A percentile compares a stretch with the other conserved stretches of the same genome.
Evolutionary conservation across 1,140 invertebrate species (phyloP).

Genomic region (Bombus superbus): DNA sequence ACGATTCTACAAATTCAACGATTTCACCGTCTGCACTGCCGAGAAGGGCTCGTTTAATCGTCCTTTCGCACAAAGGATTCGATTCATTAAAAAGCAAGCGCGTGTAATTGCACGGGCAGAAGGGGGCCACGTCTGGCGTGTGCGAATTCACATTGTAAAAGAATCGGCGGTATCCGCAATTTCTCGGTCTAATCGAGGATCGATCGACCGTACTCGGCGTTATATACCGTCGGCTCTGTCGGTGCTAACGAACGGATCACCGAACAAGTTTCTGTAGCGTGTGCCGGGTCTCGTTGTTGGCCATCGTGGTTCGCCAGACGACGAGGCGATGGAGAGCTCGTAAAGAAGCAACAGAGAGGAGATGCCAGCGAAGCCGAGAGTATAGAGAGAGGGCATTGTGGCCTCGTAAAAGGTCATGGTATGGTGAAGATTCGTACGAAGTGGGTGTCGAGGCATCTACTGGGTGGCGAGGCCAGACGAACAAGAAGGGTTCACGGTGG

Average conservation of each 20-base stretch:
- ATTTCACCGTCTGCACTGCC: neutral
- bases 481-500: neutral
- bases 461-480: conserved; percentile 36
- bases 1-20: neutral
- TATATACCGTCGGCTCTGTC: conserved; percentile 3
- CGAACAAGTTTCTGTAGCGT: neutral
- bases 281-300: neutral
- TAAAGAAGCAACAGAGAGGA: conserved; percentile 6
- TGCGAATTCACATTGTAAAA: conserved; percentile 1
- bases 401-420: conserved; percentile 53
- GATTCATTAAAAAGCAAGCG: conserved; percentile 24
- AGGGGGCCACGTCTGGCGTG: neutral
- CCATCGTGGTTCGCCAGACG: neutral
- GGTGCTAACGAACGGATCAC: conserved; percentile 33
- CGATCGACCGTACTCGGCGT: conserved; percentile 16
- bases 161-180: conserved; percentile 16
- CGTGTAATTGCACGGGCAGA: conserved; percentile 18
- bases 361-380: neutral
- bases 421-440: conserved; percentile 59
- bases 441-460: conserved; percentile 51
- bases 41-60: neutral
- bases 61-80: neutral
- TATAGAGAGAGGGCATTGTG: conserved; percentile 28
- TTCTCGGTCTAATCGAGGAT: conserved; percentile 47
- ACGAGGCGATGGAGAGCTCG: neutral